Conservation (phyloP, 2,797 vertebrate genomes). For the Enteromius paludinosus region DNA sequence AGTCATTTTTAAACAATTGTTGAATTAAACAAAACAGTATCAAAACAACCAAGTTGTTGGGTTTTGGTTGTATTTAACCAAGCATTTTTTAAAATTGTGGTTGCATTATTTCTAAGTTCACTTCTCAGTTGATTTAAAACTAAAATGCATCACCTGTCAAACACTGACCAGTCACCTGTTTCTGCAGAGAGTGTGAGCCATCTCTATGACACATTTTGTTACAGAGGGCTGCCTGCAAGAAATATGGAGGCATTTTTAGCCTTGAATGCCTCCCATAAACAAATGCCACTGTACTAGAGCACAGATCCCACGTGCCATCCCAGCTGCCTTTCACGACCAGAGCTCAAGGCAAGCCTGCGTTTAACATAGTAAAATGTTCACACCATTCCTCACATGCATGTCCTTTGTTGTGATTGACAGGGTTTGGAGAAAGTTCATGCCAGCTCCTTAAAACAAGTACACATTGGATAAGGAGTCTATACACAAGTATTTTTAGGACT, state of each 20-base stretch:
- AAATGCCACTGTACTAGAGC: slow-evolving; percentile 55
- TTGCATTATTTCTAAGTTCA: background rate
- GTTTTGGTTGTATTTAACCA: background rate
- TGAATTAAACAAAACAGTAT: background rate
- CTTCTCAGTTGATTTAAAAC: background rate
- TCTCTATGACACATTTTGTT: slow-evolving; percentile 62
- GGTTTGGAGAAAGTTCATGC: slow-evolving; percentile 41
- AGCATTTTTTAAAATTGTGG: background rate
- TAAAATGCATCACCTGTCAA: slow-evolving; percentile 4
- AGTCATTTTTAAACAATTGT: background rate
- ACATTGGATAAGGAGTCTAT: background rate
- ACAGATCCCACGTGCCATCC: slow-evolving; percentile 57
- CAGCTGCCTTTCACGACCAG: slow-evolving; percentile 49
- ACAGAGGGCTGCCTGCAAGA: slow-evolving; percentile 41
- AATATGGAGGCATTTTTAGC: slow-evolving; percentile 56
- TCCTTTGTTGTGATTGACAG: slow-evolving; percentile 41
- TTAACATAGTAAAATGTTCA: slow-evolving; percentile 49
- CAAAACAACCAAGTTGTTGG: background rate
- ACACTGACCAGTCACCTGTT: slow-evolving; percentile 1
- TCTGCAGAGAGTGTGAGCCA: slow-evolving; percentile 22
- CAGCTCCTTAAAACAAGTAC: slow-evolving; percentile 3
- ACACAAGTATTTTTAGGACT: background rate
- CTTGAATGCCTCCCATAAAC: slow-evolving; percentile 58
- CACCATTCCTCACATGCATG: slow-evolving; percentile 48
- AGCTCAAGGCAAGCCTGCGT: slow-evolving; percentile 24